Conservation (phyloP, 2,888 invertebrate genomes). For the Matsumyia berberina region DNA sequence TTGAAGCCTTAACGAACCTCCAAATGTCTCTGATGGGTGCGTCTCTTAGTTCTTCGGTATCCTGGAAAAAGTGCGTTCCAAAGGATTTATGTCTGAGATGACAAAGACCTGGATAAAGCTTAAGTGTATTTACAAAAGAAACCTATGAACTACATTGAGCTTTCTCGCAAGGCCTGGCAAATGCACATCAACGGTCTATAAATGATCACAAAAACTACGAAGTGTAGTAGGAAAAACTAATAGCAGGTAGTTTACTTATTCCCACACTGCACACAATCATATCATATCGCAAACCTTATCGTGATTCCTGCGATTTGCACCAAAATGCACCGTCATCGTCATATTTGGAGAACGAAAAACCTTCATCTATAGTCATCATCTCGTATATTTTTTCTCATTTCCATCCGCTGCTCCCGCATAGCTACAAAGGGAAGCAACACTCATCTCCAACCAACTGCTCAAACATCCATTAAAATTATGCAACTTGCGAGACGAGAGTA, state of each 20-base stretch:
- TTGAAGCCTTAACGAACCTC: no score
- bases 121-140: no score
- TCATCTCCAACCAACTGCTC: conserved; percentile 50
- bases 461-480: conserved; percentile 72
- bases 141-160: not conserved
- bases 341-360: conserved; percentile 47
- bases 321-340: conserved; percentile 56
- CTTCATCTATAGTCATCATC: conserved; percentile 14
- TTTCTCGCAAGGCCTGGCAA: conserved; percentile 15
- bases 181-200: conserved; percentile 9
- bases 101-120: no score
- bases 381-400: conserved; percentile 32
- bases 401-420: conserved; percentile 31
- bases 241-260: conserved; percentile 39
- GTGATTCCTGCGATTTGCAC: conserved; percentile 57
- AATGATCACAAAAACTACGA: conserved; percentile 23
- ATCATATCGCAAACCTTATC: conserved; percentile 30
- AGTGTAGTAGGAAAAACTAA: conserved; percentile 18
- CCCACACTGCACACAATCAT: conserved; percentile 23
- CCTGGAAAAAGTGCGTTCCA: no score
- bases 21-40: no score
- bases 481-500: conserved; percentile 63
- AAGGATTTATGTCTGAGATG: no score
- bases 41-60: no score
- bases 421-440: conserved; percentile 43